Evolutionary conservation across 2,113 vertebrate genomes (phyloP), one percentile per base, ranked within the genome.

Genomic region (Apodemus speciosus): DNA sequence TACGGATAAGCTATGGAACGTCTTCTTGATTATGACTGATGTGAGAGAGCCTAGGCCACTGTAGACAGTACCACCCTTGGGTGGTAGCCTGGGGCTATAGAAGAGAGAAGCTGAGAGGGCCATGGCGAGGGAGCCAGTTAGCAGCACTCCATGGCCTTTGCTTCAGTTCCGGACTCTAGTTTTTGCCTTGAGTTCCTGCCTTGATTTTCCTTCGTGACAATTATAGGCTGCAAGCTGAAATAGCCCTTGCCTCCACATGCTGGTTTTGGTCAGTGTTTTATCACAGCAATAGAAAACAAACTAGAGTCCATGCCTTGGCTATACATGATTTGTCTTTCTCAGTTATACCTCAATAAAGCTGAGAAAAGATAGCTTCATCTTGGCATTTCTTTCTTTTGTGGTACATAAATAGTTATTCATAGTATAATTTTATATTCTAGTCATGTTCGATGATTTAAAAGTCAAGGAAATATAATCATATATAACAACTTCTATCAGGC

Each of bases 381-480:
- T 84, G 87, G 46, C 77, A 62, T 49, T 5, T 81, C 40, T 58
- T 30, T 79, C 64, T 40, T 90, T 92, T 87, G 16, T 35, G 53
- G n/a, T 60, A 5, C 7, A 75, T 64, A 81, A 85, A 88, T 49
- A 62, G 72, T 72, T 80, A 69, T 93, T 89, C 58, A 68, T 51
- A 13, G 10, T 76, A 16, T 72, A 53, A 85, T 68, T 73, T 79
- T 51, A 27, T 32, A 71, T 66, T 60, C 9, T 71, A 43, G 21
- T 25, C 38, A 93, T 40, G 27, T 64, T 72, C 18, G n/a, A 32
- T 72, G 53, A 84, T 90, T 92, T 84, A 79, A 93, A 93, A 95
- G 80, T 60, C 77, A 88, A 89, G 35, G 73, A 43, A 90, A 73
- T 76, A 25, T 93, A 23, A 18, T 6, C 43, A 62, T 66, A 56